A percentile compares a stretch with the other conserved stretches of the same genome.
Evolutionary conservation across 2,797 vertebrate genomes (phyloP).

Genomic region (Siniperca scherzeri): DNA sequence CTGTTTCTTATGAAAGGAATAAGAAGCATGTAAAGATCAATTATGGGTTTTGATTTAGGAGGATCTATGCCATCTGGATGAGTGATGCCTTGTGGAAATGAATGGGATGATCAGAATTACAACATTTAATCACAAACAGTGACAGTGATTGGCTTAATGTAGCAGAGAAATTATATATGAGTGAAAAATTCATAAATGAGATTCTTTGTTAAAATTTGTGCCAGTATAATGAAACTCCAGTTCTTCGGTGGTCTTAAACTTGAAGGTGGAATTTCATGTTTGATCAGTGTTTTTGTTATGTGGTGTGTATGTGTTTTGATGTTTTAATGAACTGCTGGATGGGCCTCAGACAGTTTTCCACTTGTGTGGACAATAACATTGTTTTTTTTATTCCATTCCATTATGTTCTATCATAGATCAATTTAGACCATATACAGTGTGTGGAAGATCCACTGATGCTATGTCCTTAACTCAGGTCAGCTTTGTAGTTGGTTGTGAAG

Average conservation of each 20-base stretch:
- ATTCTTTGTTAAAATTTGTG: neutral
- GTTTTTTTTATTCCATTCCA: neutral
- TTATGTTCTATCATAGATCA: neutral
- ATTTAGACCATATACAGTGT: neutral
- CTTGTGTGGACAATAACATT: neutral
- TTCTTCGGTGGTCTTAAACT: neutral
- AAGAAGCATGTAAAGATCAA: neutral
- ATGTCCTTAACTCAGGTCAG: neutral
- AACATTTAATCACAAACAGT: neutral
- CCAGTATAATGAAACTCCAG: neutral
- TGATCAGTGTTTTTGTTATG: neutral
- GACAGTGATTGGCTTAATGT: neutral
- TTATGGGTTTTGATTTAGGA: slow-evolving; percentile 1
- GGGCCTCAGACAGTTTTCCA: neutral
- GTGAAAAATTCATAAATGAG: neutral
- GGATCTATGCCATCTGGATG: neutral
- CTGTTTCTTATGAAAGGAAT: slow-evolving; percentile 1
- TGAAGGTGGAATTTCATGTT: neutral
- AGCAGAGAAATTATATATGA: neutral
- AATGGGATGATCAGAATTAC: neutral
- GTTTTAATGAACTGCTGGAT: neutral
- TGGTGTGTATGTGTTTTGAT: neutral
- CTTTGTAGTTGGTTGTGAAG: neutral
- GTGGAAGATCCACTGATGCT: neutral
- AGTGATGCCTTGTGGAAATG: slow-evolving; percentile 14